Percentiles rank a stretch among this genome's conserved stretches.
phyloP scores from a whole-genome alignment of 2,797 vertebrate genomes.

The Meriones psammophilus region DNA sequence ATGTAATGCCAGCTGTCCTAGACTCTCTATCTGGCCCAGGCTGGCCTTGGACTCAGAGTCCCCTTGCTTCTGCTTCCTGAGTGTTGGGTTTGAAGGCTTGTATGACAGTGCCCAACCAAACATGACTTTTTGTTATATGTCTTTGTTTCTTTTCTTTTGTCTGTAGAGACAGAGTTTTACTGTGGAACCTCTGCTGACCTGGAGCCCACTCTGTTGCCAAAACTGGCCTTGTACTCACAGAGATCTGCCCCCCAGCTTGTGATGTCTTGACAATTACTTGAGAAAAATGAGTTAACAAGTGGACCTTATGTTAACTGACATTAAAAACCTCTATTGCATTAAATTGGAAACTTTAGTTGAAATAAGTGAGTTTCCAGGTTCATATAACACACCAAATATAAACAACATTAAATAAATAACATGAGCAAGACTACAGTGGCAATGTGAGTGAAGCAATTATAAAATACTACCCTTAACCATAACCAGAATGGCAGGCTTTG shows the following conservation, averaged over 20 bases:
- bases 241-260: background rate
- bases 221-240: no score
- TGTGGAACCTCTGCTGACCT: no score
- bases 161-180: no score
- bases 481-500: background rate
- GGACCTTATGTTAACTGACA: background rate
- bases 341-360: background rate
- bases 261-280: background rate
- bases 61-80: background rate
- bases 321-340: background rate
- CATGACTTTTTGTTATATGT: background rate
- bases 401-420: background rate
- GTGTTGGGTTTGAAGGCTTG: background rate
- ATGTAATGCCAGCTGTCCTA: background rate
- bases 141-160: no score
- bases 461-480: background rate
- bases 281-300: background rate
- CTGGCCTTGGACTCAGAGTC: background rate
- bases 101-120: background rate
- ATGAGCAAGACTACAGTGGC: background rate
- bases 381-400: background rate
- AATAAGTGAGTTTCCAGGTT: background rate
- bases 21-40: background rate
- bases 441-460: background rate
- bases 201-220: no score